Evolutionary conservation across 1,140 invertebrate species (phyloP).

Genomic region (Tachypleus tridentatus): DNA sequence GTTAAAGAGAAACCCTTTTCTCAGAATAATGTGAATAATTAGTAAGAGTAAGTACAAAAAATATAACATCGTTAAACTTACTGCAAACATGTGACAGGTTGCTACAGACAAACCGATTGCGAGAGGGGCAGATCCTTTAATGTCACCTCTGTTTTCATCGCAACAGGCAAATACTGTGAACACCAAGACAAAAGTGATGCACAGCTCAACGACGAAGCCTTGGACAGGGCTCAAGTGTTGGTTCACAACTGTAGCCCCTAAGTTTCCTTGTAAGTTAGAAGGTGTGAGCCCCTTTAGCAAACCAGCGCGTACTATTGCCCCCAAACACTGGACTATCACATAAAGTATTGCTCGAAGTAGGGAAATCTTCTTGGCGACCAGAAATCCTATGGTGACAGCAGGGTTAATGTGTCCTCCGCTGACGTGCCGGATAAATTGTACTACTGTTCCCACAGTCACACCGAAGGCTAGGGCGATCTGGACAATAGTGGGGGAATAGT

Average conservation of each 20-base stretch:
- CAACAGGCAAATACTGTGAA: slow-evolving; percentile 75
- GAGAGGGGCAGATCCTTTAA: slow-evolving; percentile 61
- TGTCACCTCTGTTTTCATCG: slow-evolving; percentile 61
- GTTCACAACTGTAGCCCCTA: slow-evolving; percentile 47
- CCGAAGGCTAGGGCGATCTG: slow-evolving; percentile 79
- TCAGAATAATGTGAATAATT: slow-evolving; percentile 54
- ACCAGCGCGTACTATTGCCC: slow-evolving; percentile 44
- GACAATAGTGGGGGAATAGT: slow-evolving; percentile 42
- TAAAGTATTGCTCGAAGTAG: slow-evolving; percentile 59
- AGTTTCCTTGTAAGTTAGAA: slow-evolving; percentile 28
- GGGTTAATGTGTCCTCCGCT: slow-evolving; percentile 85
- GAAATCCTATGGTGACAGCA: slow-evolving; percentile 63
- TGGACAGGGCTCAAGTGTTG: slow-evolving; percentile 43
- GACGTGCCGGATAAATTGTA: slow-evolving; percentile 62
- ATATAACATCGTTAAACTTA: slow-evolving; percentile 48
- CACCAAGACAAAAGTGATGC: slow-evolving; percentile 77
- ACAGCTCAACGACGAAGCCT: slow-evolving; percentile 64
- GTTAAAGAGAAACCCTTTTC: too few relatives aligned
- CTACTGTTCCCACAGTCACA: slow-evolving; percentile 69
- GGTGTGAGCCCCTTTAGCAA: slow-evolving; percentile 38
- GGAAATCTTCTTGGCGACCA: slow-evolving; percentile 62
- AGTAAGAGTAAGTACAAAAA: slow-evolving; percentile 24
- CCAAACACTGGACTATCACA: slow-evolving; percentile 58
- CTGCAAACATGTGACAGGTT: slow-evolving; percentile 69
- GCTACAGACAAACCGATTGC: slow-evolving; percentile 78